Evolutionary conservation across 2,113 vertebrate genomes (phyloP).

Genomic region (Cyrtonyx montezumae): DNA sequence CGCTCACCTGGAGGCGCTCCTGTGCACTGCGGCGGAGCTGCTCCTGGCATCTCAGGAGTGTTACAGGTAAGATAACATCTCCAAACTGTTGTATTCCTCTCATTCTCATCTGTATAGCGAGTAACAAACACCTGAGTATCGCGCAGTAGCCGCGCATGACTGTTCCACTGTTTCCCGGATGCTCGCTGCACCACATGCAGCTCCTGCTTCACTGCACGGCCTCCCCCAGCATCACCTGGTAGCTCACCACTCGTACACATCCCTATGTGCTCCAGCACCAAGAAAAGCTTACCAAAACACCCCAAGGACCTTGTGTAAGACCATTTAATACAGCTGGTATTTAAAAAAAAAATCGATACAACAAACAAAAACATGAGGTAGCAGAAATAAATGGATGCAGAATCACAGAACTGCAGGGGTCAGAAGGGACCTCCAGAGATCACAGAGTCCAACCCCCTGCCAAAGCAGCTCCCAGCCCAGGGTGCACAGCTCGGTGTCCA

Average conservation of each 20-base stretch:
- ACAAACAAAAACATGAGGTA: not conserved
- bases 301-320: too few species aligned
- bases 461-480: too few species aligned
- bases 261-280: fast-evolving
- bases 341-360: not conserved
- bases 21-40: fast-evolving
- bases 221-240: fast-evolving
- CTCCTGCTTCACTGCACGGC: fast-evolving
- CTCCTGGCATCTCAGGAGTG: not conserved
- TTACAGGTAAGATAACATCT: not conserved
- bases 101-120: not conserved
- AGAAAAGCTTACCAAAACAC: not conserved
- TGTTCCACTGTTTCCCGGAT: fast-evolving
- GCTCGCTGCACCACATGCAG: fast-evolving
- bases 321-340: not conserved
- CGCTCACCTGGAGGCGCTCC: not conserved
- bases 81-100: not conserved
- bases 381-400: not conserved
- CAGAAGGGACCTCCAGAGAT: too few species aligned
- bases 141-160: fast-evolving
- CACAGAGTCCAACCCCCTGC: too few species aligned
- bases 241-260: fast-evolving
- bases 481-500: too few species aligned
- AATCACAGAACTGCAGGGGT: too few species aligned
- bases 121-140: fast-evolving